These are phyloP conservation scores for Sclerodermus sp. DNA, from an alignment of 2,888 invertebrate species.

Conservation along the genomic window DNA sequence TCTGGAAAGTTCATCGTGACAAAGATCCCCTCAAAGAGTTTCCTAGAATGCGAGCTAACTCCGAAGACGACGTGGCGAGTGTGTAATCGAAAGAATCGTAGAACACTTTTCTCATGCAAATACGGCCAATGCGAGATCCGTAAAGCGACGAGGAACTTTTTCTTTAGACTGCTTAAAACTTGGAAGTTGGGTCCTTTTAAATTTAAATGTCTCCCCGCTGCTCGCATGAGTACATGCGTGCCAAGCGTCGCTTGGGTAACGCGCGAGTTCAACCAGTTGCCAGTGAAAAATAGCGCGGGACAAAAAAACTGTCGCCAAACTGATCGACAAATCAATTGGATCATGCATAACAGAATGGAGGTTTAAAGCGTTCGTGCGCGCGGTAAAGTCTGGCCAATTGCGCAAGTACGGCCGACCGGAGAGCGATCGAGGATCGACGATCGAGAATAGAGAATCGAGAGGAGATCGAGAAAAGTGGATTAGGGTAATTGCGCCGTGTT, in stretches of 20 bases:
- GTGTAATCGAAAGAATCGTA: slow-evolving; percentile 40
- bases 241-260: too few species aligned
- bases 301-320: too few species aligned
- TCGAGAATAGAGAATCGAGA: too few species aligned
- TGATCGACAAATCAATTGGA: too few species aligned
- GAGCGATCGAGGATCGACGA: too few species aligned
- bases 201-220: slow-evolving; percentile 30
- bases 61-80: slow-evolving; percentile 23
- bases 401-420: too few species aligned
- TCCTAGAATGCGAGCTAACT: slow-evolving; percentile 31
- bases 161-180: slow-evolving; percentile 33
- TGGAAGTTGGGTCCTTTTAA: slow-evolving; percentile 35
- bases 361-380: too few species aligned
- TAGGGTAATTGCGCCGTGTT: too few species aligned
- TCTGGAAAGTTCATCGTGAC: slow-evolving; percentile 34
- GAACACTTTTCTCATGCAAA: slow-evolving; percentile 40
- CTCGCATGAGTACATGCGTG: background rate
- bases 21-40: slow-evolving; percentile 28
- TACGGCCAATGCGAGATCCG: slow-evolving; percentile 21
- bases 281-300: slow-evolving; percentile 11
- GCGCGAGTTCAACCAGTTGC: slow-evolving; percentile 11
- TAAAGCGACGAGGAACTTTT: slow-evolving; percentile 26
- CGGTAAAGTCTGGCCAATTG: too few species aligned
- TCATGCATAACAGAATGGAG: too few species aligned
- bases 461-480: too few species aligned